Conservation (phyloP, 1,140 invertebrate genomes). For the Lasioglossum baleicum region DNA sequence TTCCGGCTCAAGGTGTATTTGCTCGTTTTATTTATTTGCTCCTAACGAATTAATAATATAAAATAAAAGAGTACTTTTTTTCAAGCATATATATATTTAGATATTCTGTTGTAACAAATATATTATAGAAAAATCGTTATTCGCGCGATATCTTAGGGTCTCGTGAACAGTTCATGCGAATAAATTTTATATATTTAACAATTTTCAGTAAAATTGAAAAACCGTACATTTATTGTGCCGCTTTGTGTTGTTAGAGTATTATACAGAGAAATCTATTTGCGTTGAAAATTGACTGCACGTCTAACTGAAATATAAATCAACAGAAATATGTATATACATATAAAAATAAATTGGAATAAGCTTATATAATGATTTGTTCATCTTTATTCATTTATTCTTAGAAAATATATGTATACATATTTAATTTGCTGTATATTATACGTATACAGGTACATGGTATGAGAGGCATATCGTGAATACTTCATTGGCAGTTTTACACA, state of each 20-base stretch:
- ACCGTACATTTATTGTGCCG: slow-evolving; percentile 66
- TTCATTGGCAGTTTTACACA: slow-evolving; percentile 58
- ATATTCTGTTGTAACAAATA: slow-evolving; percentile 29
- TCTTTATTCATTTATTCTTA: slow-evolving; percentile 51
- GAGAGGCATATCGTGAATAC: slow-evolving; percentile 48
- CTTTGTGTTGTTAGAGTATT: slow-evolving; percentile 72
- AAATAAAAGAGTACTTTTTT: slow-evolving; percentile 6
- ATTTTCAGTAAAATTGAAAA: slow-evolving; percentile 3
- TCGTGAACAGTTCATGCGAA: neutral
- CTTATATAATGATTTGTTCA: slow-evolving; percentile 53
- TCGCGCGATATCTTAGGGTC: slow-evolving; percentile 41
- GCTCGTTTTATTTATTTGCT: slow-evolving; percentile 15
- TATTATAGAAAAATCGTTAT: slow-evolving; percentile 16
- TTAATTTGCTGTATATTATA: slow-evolving; percentile 39
- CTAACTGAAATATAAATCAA: slow-evolving; percentile 52
- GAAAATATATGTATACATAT: slow-evolving; percentile 52
- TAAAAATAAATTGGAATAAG: slow-evolving; percentile 56
- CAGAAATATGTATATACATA: slow-evolving; percentile 51
- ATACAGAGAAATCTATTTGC: slow-evolving; percentile 72
- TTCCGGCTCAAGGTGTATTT: slow-evolving; percentile 18
- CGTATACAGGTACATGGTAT: slow-evolving; percentile 56
- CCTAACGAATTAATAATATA: slow-evolving; percentile 10
- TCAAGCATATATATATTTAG: slow-evolving; percentile 2
- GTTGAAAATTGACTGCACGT: slow-evolving; percentile 69
- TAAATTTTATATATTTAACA: slow-evolving; percentile 13